Conservation (phyloP, 1,140 invertebrate species). For the Drosophila funebris region DNA sequence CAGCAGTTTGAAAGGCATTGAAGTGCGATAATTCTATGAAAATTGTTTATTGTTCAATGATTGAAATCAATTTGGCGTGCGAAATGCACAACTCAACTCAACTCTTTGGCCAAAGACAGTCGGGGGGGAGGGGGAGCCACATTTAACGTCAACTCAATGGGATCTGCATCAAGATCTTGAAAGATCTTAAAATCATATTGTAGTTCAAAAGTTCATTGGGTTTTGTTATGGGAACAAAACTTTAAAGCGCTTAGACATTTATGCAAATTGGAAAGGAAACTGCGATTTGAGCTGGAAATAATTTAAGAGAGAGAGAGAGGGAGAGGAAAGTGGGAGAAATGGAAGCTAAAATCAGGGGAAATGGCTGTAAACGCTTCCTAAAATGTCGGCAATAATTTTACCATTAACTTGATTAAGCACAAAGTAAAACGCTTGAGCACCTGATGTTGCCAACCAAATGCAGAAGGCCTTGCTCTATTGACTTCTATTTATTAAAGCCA, state of each 20-base stretch:
- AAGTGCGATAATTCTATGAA: constrained; percentile 73
- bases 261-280: constrained; percentile 5
- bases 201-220: constrained; percentile 64
- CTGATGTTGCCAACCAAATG: constrained; percentile 3
- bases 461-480: constrained; percentile 24
- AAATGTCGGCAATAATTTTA: neutral
- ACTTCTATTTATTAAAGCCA: constrained; percentile 25
- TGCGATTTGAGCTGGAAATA: neutral
- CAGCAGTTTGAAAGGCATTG: constrained; percentile 34
- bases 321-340: too few relatives aligned
- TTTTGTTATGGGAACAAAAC: constrained; percentile 3
- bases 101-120: neutral
- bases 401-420: neutral
- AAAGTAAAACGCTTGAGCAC: neutral
- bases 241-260: neutral
- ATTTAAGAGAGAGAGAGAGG: too few relatives aligned
- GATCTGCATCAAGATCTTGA: constrained; percentile 9
- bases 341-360: too few relatives aligned
- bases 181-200: constrained; percentile 19
- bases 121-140: too few relatives aligned
- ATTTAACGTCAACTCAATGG: constrained; percentile 24
- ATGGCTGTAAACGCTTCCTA: too few relatives aligned
- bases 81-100: constrained; percentile 23
- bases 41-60: constrained; percentile 73
- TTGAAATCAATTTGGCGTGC: constrained; percentile 74